Percentiles rank a stretch among this genome's conserved stretches.
These are phyloP conservation scores for Bagarius yarrelli DNA, from an alignment of 2,113 vertebrate genomes.

Conservation along the genomic window DNA sequence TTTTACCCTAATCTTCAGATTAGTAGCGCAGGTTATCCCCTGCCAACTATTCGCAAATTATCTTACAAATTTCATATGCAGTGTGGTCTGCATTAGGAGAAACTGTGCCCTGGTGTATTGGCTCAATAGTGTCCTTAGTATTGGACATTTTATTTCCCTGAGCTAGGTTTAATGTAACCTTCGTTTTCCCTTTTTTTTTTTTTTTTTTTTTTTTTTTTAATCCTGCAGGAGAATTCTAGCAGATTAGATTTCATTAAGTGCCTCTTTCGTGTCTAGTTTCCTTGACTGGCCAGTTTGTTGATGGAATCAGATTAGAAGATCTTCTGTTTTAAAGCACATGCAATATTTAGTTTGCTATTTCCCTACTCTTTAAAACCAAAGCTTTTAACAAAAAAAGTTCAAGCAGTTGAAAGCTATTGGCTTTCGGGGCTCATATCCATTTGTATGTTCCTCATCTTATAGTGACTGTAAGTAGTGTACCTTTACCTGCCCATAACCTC, in stretches of 20 bases:
- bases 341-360: not conserved
- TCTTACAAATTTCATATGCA: not conserved
- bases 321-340: not conserved
- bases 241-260: slow-evolving; percentile 21
- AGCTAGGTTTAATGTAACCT: slow-evolving; percentile 6
- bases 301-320: slow-evolving; percentile 16
- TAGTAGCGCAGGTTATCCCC: not conserved
- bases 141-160: not conserved
- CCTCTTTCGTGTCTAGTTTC: slow-evolving; percentile 7
- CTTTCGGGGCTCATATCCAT: not conserved
- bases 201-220: not conserved
- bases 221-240: not conserved
- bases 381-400: not conserved
- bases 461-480: slow-evolving; percentile 3
- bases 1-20: not conserved
- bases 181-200: not conserved
- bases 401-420: not conserved
- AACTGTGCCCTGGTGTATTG: not conserved
- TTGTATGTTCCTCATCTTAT: slow-evolving; percentile 9
- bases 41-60: not conserved
- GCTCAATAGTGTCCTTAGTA: not conserved
- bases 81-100: not conserved
- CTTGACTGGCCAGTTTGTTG: slow-evolving; percentile 8
- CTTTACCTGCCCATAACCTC: slow-evolving; percentile 39
- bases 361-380: not conserved